Base-by-base conservation (phyloP, 1,140 invertebrate species). In the Drosophila fuyamai region DNA sequence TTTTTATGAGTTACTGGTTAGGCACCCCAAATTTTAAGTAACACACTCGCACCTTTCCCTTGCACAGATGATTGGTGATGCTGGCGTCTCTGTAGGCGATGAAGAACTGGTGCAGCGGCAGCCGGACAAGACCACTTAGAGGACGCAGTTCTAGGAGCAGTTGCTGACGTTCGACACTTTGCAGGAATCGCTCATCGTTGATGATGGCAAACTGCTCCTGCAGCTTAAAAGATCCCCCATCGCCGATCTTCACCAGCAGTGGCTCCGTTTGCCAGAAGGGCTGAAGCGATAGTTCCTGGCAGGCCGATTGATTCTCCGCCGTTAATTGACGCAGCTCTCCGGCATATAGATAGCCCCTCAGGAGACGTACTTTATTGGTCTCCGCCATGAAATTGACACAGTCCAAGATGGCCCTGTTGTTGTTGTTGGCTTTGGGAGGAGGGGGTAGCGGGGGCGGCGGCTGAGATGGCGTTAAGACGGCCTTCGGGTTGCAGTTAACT, bases 31-130 rank as follows among this genome's bases (percentile, higher is more conserved):
- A 32, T 32, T 32, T 32, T 1, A 32, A 7, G 8, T 7, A 32
- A 32, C 29, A 6, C 29, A 12, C 12, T 6, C 35, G 35, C 54
- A 92, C 91, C 82, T 92, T 91, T 48, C 81, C 81, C 67, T 89
- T 82, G 65, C 84, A 90, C 44, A 95, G 92, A 86, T 94, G 93
- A 70, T 94, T 93, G 53, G 94, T 91, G 57, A 95, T 93, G 40
- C 91, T 90, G 40, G 93, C 90, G 92, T 95, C 94, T 71, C 94
- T 92, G 71, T 94, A 95, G 2, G 94, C 94, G 29, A 95, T 83
- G 67, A 94, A 95, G 74, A 95, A 93, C 54, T 95, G 94, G 88
- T 95, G 94, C 36, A 95, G 82, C 7, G 94, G 92, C 40, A 95
- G 73, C 82, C 94, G 94, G 5, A 93, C 92, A 47, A 94, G 92